Evolutionary conservation across 2,888 invertebrate species (phyloP).

Genomic region (Cerastis leucographa): DNA sequence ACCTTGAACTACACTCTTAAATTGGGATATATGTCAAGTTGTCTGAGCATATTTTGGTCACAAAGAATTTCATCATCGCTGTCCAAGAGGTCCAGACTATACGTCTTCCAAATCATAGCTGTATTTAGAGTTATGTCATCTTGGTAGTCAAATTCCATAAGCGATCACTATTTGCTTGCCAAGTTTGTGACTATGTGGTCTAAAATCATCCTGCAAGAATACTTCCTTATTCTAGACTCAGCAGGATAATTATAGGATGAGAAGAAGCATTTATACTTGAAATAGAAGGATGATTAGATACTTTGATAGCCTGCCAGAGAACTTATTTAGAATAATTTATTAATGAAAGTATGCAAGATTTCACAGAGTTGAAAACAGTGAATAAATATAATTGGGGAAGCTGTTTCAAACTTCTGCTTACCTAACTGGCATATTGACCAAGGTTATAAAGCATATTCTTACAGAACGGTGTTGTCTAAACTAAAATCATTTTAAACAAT

Average conservation of each 20-base stretch:
- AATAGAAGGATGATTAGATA: conserved; percentile 16
- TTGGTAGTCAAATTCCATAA: conserved; percentile 1
- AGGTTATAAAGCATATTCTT: background rate
- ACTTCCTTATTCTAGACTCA: background rate
- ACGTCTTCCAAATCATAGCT: conserved; percentile 7
- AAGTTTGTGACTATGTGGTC: conserved; percentile 15
- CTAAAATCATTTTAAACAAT: background rate
- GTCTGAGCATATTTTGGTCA: background rate
- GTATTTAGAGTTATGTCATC: conserved; percentile 10
- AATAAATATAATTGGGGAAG: background rate
- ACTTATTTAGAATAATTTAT: conserved; percentile 1
- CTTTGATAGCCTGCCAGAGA: conserved; percentile 34
- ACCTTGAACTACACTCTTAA: no score
- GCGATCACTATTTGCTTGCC: conserved; percentile 18
- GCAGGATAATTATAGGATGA: conserved; percentile 1
- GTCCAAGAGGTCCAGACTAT: background rate
- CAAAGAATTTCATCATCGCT: background rate
- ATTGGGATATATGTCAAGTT: no score
- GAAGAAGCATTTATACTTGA: background rate
- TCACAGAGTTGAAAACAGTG: background rate
- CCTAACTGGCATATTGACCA: conserved; percentile 1
- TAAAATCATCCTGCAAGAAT: background rate
- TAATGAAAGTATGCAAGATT: conserved; percentile 9
- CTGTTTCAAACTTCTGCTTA: background rate
- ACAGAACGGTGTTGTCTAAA: background rate